A percentile compares a stretch with the other conserved stretches of the same genome.
These are phyloP conservation scores for Emydocephalus ijimae DNA, from an alignment of 2,113 vertebrate genomes.

Conservation along the genomic window DNA sequence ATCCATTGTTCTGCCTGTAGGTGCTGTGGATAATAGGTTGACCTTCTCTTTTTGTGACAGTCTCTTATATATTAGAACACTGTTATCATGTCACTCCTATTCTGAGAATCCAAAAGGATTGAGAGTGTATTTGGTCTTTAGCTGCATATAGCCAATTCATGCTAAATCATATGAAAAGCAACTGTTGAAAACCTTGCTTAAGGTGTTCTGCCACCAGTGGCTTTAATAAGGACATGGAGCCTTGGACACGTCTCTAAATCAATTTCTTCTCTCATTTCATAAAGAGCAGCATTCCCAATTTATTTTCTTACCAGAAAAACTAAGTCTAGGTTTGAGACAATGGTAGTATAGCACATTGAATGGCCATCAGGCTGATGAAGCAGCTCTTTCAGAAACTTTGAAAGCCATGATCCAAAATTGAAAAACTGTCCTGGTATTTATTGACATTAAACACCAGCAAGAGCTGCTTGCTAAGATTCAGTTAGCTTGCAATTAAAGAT, in stretches of 20 bases:
- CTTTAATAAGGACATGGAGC: not conserved
- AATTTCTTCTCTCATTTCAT: rapidly evolving
- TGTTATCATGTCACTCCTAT: too few species aligned
- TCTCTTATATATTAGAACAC: too few species aligned
- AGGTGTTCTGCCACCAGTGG: not conserved
- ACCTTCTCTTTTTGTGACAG: too few species aligned
- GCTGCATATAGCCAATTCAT: not conserved
- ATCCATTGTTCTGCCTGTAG: too few species aligned
- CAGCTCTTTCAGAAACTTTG: rapidly evolving
- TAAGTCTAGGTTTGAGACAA: not conserved
- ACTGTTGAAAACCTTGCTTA: not conserved
- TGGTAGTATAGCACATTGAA: not conserved
- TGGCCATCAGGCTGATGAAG: not conserved
- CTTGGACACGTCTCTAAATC: not conserved
- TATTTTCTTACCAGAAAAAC: not conserved
- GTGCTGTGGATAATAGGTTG: too few species aligned
- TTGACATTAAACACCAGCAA: not conserved
- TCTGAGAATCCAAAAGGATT: not conserved
- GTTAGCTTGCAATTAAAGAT: conserved; percentile 1
- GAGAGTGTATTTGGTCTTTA: not conserved
- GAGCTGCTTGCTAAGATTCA: not conserved
- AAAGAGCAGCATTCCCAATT: not conserved
- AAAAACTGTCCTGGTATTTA: not conserved
- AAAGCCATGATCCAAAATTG: not conserved
- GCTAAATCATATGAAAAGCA: not conserved